Base-by-base conservation (phyloP, 2,113 vertebrate genomes). In the Heptranchias perlo region DNA sequence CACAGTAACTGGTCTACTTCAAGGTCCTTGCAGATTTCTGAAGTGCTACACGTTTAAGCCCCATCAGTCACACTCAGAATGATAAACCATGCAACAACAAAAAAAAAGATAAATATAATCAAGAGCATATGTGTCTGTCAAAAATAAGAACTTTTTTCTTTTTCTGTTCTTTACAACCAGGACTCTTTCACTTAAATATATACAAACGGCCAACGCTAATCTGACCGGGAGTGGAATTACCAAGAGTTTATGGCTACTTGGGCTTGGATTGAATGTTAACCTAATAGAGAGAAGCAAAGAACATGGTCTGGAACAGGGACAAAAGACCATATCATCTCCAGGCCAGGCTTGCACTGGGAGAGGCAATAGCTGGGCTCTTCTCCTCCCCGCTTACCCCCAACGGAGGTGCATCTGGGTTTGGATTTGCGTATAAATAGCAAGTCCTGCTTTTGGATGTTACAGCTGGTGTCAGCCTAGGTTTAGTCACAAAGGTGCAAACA, bases 231-330 rank as follows among this genome's bases (percentile, higher is more conserved):
- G 39, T 95, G 62, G 92, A 94, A 67, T 95, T 21, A 82, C 39
- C 64, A 95, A 62, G 94, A 95, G 94, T 69, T 95, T 95, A 95
- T 49, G 44, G 94, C 94, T 95, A 47, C 47, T 95, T 95, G 94
- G 94, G 44, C 44, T 52, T 69, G 25, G 64, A 94, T 44, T 47
- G 39, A 49, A 25, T 76, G 69, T 11, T 35, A 35, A 35, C 25
- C 25, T 76, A 76, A 52, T 16, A 13, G 44, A 49, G 65, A 94
- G 62, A 94, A 73, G 28, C 44, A 67, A 93, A 49, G 10, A 94
- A 11, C 8, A 94, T 25, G 4, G 44, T 47, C 65, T 31, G 64
- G 47, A 28, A 65, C 47, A 49, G 62, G 23, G 61, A 35, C 16
- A 21, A 64, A 3, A 93, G n/a, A 31, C 23, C 2, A 31, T 65